Base-by-base conservation (phyloP, 2,797 vertebrate species). In the Carapus acus region DNA sequence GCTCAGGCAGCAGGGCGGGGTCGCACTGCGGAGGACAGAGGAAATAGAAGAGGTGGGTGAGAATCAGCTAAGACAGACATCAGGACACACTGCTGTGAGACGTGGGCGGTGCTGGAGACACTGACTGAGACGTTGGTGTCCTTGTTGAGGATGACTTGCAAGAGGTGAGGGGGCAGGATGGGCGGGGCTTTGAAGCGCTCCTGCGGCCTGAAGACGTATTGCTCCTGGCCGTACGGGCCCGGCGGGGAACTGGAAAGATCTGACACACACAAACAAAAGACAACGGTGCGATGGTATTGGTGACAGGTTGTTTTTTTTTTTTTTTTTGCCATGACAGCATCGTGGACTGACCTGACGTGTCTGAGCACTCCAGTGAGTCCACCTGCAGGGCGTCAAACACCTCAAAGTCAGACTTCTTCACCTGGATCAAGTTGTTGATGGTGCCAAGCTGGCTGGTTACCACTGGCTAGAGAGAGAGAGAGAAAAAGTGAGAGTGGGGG, bases 131-230 rank as follows among this genome's bases (percentile, higher is more conserved):
- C 87, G 61, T 96, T 97, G 70, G 96, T 98, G 85, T 98, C 96
- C 85, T 98, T 98, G 88, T 98, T 98, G 58, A 98, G 91, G 73
- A 98, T 98, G 83, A 98, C 95, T 85, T 98, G 94, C 18, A 98
- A 93, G 14, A 98, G 91, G 77, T 98, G 96, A 62, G 96, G 96
- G 0, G 96, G 96, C 46, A 98, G 90, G 49, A 98, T 98, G 16
- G 96, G 96, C 0, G 96, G 96, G 8, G 91, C 90, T 83, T 93
- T 97, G 84, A 95, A 95, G 70, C 91, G 92, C 67, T 96, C 93
- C 73, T 98, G 93, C 0, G 93, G 91, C 68, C 88, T 89, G 80
- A 93, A 95, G n/a, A 86, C 69, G 1, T 97, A 96, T 83, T 96
- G 88, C 66, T 94, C 91, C 74, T 98, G 96, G 19, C 92, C 88